These are phyloP conservation scores for Pedionomus torquatus DNA, from an alignment of 2,113 vertebrate species.

Conservation along the genomic window DNA sequence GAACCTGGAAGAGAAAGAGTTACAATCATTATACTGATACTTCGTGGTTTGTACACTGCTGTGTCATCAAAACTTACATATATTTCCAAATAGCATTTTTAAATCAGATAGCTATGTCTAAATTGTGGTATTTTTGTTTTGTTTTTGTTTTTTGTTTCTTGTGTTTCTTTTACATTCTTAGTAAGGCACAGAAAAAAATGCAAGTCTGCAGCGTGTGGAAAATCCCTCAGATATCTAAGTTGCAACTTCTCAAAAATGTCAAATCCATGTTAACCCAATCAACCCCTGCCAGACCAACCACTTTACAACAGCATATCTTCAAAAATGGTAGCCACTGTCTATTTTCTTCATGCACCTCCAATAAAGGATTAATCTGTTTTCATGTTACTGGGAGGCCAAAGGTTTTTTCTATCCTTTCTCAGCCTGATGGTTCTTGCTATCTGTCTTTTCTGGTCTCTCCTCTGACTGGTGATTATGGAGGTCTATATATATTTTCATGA, in stretches of 20 bases:
- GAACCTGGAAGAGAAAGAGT: conserved; percentile 83
- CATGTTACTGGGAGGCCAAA: not conserved
- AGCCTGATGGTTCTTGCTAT: not conserved
- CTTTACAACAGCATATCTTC: not conserved
- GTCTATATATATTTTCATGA: not conserved
- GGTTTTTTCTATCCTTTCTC: not conserved
- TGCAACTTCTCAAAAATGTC: not conserved
- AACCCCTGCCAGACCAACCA: not conserved
- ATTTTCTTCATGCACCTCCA: not conserved
- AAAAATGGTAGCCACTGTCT: not conserved
- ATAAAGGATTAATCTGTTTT: not conserved
- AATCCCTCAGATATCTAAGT: not conserved
- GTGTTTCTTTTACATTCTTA: conserved; percentile 13
- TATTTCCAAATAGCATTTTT: conserved; percentile 13
- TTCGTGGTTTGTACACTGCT: not conserved
- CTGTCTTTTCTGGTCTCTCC: not conserved
- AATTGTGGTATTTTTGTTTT: not conserved
- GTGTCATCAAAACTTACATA: conserved; percentile 1
- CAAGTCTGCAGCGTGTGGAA: not conserved
- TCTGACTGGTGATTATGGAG: not conserved
- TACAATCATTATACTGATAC: not conserved
- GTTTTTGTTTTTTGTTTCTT: not conserved
- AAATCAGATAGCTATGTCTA: conserved; percentile 29
- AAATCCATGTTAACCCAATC: not conserved
- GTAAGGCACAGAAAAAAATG: not conserved